These are phyloP conservation scores for Ascidia mentula DNA, from an alignment of 23 tunicate species.

Conservation along the genomic window DNA sequence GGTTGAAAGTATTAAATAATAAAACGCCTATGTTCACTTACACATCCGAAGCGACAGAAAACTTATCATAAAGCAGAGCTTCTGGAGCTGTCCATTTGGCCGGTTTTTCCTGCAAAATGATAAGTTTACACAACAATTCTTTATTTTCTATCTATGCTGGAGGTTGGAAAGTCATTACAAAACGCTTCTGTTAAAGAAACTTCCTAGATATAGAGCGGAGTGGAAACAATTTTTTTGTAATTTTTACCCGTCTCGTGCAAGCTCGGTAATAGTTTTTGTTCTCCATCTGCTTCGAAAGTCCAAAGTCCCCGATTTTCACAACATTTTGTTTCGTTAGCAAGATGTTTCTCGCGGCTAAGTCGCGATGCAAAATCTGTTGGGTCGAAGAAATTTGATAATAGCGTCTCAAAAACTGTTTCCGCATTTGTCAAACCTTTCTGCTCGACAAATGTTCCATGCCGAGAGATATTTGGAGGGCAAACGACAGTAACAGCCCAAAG, in stretches of 20 bases:
- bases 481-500: slow-evolving; percentile 6
- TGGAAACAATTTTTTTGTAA: neutral
- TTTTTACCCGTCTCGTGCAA: slow-evolving; percentile 32
- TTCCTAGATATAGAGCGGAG: neutral
- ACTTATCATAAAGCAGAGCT: slow-evolving; percentile 30
- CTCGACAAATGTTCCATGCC: slow-evolving; percentile 39
- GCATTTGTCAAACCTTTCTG: slow-evolving; percentile 14
- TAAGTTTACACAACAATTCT: neutral
- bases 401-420: neutral
- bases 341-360: slow-evolving; percentile 52
- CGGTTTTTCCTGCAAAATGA: slow-evolving; percentile 39
- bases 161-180: neutral
- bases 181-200: neutral
- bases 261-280: slow-evolving; percentile 32
- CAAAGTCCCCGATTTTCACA: slow-evolving; percentile 49
- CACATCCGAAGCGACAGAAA: slow-evolving; percentile 40
- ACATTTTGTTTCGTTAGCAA: slow-evolving; percentile 22
- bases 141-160: neutral
- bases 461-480: slow-evolving; percentile 22
- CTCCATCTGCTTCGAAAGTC: slow-evolving; percentile 34
- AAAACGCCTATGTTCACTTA: slow-evolving; percentile 21
- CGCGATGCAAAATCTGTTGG: slow-evolving; percentile 45
- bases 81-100: slow-evolving; percentile 66
- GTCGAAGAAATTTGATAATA: neutral
- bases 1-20: no score